Evolutionary conservation across 2,888 invertebrate species (phyloP), one percentile per base, ranked within the genome.

Genomic region (Corythucha ciliata): DNA sequence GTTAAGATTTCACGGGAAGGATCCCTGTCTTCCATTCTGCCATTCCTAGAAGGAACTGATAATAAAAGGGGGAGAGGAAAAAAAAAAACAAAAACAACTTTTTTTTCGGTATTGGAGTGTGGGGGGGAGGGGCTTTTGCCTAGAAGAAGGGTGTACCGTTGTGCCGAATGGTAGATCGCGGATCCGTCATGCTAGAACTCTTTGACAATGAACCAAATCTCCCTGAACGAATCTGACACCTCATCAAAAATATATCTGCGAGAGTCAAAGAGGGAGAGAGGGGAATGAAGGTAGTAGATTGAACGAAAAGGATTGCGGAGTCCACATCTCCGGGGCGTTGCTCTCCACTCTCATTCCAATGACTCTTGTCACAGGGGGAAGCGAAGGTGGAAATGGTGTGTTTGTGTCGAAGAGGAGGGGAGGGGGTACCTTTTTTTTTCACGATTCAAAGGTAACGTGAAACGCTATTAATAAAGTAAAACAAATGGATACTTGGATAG

Each of bases 221-320:
- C 46, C 51, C 51, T 51, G 44, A 51, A 51, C 51, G 51, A 51
- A 51, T 51, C 51, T 27, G 49, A 49, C 49, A 49, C 49, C 49
- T 49, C 49, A 49, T 49, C 49, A 49, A 41, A 49, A 49, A 49
- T 49, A 49, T 49, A 49, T 49, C 49, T 49, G 41, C 7, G 8
- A n/a, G 40, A 10, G 8, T 39, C 20, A 12, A n/a, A n/a, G n/a
- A 12, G 36, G 47, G 40, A 5, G 40, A 6, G 40, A 24, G 36
- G 24, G 25, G 25, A 36, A 24, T 25, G 34, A 26, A 36, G 21
- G 16, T 21, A 36, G 36, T 32, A 32, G 42, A 49, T 21, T 20
- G 48, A 36, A n/a, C 33, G 24, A 8, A 29, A n/a, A 10, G 8
- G 8, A 10, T 8, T 29, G n/a, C n/a, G n/a, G n/a, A n/a, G n/a